phyloP scores from a whole-genome alignment of 2,113 vertebrate genomes.

The Xiphophorus maculatus region DNA sequence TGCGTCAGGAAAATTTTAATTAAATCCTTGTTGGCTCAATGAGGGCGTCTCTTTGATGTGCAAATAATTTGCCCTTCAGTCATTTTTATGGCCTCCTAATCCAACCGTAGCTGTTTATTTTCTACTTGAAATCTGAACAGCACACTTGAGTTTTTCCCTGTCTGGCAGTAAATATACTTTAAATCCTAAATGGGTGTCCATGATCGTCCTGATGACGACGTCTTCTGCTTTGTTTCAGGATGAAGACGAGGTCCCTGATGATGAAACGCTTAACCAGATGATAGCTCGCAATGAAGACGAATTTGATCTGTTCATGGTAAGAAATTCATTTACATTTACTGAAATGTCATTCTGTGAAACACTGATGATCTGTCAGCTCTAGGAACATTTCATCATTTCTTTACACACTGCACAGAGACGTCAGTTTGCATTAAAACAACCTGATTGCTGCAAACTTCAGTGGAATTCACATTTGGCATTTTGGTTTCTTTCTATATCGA shows the following conservation, averaged over 20 bases:
- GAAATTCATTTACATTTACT: constrained; percentile 17
- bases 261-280: constrained; percentile 98
- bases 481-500: too few relatives aligned
- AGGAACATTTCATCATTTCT: neutral
- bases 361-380: neutral
- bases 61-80: neutral
- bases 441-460: neutral
- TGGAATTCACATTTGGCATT: neutral
- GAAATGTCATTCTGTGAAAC: neutral
- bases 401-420: neutral
- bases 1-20: constrained; percentile 11
- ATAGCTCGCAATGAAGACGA: constrained; percentile 95
- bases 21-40: neutral
- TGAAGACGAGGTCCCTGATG: constrained; percentile 95
- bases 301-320: constrained; percentile 96
- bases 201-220: neutral
- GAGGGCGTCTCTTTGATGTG: neutral
- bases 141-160: neutral
- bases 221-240: constrained; percentile 77
- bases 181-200: neutral
- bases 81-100: neutral
- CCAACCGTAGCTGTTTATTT: neutral
- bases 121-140: neutral
- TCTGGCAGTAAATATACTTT: neutral
- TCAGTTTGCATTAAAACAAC: neutral